Conservation (phyloP, 2,113 vertebrate species). For the Xenus cinereus region DNA sequence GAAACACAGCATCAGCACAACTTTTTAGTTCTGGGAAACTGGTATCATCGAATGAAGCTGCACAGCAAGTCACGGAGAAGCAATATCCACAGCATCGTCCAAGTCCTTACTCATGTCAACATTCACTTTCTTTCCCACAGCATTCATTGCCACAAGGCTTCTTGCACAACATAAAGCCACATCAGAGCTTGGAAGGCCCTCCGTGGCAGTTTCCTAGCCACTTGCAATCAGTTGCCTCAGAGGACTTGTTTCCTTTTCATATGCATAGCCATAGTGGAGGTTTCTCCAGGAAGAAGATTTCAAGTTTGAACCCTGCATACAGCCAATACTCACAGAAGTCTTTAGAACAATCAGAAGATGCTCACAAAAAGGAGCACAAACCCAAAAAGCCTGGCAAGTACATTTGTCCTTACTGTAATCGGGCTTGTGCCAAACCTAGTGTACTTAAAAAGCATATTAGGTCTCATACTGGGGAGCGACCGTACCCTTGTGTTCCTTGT, state of each 20-base stretch:
- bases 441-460: slow-evolving; percentile 99
- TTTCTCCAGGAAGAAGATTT: slow-evolving; percentile 90
- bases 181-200: slow-evolving; percentile 88
- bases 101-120: slow-evolving; percentile 83
- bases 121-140: slow-evolving; percentile 91
- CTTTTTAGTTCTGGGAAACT: slow-evolving; percentile 86
- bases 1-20: slow-evolving; percentile 78
- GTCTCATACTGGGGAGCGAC: slow-evolving; percentile 95
- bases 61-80: slow-evolving; percentile 82
- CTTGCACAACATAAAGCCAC: slow-evolving; percentile 89
- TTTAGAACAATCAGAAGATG: slow-evolving; percentile 87
- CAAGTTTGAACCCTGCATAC: slow-evolving; percentile 86
- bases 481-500: slow-evolving; percentile 94
- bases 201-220: slow-evolving; percentile 91
- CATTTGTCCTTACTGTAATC: slow-evolving; percentile 95
- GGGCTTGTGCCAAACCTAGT: slow-evolving; percentile 98
- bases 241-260: slow-evolving; percentile 90
- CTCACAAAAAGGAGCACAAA: slow-evolving; percentile 94
- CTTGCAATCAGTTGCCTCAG: slow-evolving; percentile 83
- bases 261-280: slow-evolving; percentile 83
- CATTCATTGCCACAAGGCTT: slow-evolving; percentile 89
- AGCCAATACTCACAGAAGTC: slow-evolving; percentile 91
- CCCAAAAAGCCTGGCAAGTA: slow-evolving; percentile 98
- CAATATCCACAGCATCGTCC: slow-evolving; percentile 84
- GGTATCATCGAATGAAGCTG: slow-evolving; percentile 77